Percentiles rank a stretch among this genome's conserved stretches.
phyloP scores from a whole-genome alignment of 2,113 vertebrate species.

The Corythornis madagascariensis region DNA sequence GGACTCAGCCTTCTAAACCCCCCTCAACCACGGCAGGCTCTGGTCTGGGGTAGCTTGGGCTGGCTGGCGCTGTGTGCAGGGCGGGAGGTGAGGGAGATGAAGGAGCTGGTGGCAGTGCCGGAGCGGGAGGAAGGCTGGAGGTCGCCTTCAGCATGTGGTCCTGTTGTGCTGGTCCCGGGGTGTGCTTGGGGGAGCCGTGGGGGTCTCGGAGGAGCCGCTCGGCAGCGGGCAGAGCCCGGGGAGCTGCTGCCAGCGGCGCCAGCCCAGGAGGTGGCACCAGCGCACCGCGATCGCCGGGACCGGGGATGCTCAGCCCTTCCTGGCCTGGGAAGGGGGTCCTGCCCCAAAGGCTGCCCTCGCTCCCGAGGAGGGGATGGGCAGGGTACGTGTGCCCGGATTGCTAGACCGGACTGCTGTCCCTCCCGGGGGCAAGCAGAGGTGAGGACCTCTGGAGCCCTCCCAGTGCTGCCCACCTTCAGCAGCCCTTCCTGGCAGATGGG shows the following conservation, averaged over 20 bases:
- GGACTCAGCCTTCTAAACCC: background rate
- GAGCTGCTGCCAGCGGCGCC: background rate
- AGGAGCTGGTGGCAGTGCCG: too few relatives aligned
- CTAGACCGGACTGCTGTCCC: accelerated
- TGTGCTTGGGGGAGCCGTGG: background rate
- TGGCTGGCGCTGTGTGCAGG: background rate
- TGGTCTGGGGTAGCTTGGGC: accelerated
- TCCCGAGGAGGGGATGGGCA: background rate
- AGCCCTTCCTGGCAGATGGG: background rate
- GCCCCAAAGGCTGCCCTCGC: background rate
- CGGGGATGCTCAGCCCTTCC: background rate
- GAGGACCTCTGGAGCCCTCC: background rate
- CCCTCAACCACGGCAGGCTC: accelerated
- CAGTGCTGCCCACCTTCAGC: background rate
- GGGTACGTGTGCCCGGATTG: background rate
- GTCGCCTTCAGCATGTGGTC: accelerated
- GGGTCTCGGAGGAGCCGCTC: background rate
- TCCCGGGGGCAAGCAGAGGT: background rate
- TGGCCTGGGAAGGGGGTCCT: background rate
- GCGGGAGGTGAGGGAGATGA: background rate
- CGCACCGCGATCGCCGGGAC: background rate
- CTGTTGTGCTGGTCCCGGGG: background rate
- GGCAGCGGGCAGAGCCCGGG: background rate
- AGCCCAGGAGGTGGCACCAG: slow-evolving; percentile 63
- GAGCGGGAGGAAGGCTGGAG: background rate